Percentiles rank a stretch among this genome's conserved stretches.
phyloP scores from a whole-genome alignment of 2,888 invertebrate genomes.

The Smittia aterrima region DNA sequence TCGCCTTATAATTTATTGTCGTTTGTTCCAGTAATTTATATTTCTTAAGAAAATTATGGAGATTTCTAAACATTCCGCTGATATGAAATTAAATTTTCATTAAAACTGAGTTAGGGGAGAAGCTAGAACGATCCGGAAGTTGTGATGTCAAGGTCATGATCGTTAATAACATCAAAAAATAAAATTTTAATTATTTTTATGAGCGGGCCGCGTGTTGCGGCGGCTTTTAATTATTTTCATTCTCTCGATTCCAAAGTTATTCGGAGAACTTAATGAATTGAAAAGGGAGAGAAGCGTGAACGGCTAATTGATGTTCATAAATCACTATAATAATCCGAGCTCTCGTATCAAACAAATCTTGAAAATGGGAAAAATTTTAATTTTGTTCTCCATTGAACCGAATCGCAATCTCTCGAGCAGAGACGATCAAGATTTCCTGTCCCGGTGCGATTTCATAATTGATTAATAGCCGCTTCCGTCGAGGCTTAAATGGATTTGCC shows the following conservation, averaged over 20 bases:
- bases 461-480: slow-evolving; percentile 34
- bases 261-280: not conserved
- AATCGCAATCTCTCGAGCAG: slow-evolving; percentile 12
- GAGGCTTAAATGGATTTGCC: slow-evolving; percentile 21
- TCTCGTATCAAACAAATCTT: slow-evolving; percentile 6
- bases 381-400: slow-evolving; percentile 3
- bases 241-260: not conserved
- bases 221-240: slow-evolving; percentile 3
- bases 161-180: not conserved
- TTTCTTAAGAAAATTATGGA: too few relatives aligned
- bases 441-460: slow-evolving; percentile 8
- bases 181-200: not conserved
- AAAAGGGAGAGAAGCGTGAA: not conserved
- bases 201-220: not conserved
- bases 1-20: slow-evolving; percentile 17
- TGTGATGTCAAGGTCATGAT: not conserved
- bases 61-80: too few relatives aligned
- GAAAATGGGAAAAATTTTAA: not conserved
- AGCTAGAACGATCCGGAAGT: not conserved
- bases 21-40: not conserved
- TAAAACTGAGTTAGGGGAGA: not conserved
- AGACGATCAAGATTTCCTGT: slow-evolving; percentile 35
- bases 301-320: slow-evolving; percentile 15
- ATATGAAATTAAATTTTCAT: too few relatives aligned
- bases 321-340: not conserved